phyloP scores from a whole-genome alignment of 2,888 invertebrate species.

The Rambutsinella grinnellia region DNA sequence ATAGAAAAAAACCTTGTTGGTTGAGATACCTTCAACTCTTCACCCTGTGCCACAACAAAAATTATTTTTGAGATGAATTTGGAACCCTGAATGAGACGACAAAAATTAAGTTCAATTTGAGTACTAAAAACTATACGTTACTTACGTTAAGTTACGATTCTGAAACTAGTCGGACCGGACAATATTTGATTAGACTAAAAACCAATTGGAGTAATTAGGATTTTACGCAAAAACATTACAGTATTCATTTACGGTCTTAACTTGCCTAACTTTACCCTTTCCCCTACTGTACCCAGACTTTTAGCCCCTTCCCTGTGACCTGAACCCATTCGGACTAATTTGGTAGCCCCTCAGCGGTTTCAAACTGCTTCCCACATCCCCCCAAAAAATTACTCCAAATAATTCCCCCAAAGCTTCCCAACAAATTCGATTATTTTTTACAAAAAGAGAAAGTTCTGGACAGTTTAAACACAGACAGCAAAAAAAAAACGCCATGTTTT shows the following conservation, averaged over 20 bases:
- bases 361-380: background rate
- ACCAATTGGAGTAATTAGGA: background rate
- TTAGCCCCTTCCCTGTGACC: too few species aligned
- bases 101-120: background rate
- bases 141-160: background rate
- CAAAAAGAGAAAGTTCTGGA: background rate
- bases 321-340: too few species aligned
- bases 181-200: background rate
- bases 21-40: background rate
- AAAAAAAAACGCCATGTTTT: background rate
- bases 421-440: background rate
- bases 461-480: background rate
- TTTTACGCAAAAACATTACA: constrained; percentile 5
- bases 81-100: background rate
- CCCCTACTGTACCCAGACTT: background rate
- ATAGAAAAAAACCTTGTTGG: background rate
- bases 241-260: constrained; percentile 46
- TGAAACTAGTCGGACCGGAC: constrained; percentile 51
- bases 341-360: background rate
- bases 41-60: constrained; percentile 6
- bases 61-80: too few species aligned
- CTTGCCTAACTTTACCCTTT: constrained; percentile 44
- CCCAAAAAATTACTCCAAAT: constrained; percentile 4
- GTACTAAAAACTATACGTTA: background rate
- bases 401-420: constrained; percentile 4